phyloP scores from a whole-genome alignment of 1,140 invertebrate genomes.

The Muscidifurax raptorellus region DNA sequence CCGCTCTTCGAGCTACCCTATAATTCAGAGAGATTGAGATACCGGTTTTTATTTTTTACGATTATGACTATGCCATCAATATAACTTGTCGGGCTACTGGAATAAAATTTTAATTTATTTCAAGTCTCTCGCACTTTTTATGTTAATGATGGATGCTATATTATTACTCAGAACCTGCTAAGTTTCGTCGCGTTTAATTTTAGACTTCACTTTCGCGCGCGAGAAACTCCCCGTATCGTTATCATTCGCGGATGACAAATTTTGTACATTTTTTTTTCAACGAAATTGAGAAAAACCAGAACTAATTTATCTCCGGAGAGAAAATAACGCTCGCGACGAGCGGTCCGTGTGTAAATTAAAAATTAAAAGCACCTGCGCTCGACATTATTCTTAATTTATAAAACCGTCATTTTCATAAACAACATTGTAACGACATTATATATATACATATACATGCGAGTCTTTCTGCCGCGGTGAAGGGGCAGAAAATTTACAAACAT shows the following conservation, averaged over 20 bases:
- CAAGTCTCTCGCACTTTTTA: not conserved
- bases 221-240: not conserved
- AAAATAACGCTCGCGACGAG: not conserved
- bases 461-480: too few species aligned
- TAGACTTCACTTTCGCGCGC: not conserved
- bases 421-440: too few species aligned
- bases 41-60: constrained; percentile 44
- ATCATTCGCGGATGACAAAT: not conserved
- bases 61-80: constrained; percentile 26
- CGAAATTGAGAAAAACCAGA: not conserved
- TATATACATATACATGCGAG: too few species aligned
- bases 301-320: not conserved
- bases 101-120: constrained; percentile 50
- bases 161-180: constrained; percentile 22
- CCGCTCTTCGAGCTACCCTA: constrained; percentile 10
- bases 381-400: not conserved
- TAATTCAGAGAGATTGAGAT: constrained; percentile 23
- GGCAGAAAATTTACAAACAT: too few species aligned
- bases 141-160: constrained; percentile 15
- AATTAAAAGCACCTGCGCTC: not conserved
- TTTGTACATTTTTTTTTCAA: not conserved
- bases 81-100: constrained; percentile 40
- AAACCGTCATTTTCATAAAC: not conserved
- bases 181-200: constrained; percentile 5
- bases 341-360: not conserved